These are phyloP conservation scores for Pachyrhynchus sulphureomaculatus DNA, from an alignment of 1,140 invertebrate genomes.

Conservation along the genomic window DNA sequence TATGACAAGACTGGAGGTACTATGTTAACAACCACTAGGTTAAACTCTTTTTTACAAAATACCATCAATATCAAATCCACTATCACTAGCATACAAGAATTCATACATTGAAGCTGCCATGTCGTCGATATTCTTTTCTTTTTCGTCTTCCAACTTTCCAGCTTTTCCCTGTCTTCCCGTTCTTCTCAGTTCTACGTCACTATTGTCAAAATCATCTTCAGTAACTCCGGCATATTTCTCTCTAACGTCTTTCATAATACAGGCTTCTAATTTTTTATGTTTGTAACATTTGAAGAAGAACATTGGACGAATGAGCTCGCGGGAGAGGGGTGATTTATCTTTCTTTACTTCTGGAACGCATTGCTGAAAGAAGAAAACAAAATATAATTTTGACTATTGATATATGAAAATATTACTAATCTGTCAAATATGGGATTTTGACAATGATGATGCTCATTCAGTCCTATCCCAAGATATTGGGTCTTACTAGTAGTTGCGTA, in stretches of 20 bases:
- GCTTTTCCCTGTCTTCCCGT: constrained; percentile 48
- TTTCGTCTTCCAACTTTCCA: constrained; percentile 39
- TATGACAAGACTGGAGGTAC: no score
- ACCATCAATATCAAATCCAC: constrained; percentile 55
- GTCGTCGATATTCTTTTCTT: constrained; percentile 55
- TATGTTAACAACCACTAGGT: no score
- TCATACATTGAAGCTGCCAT: constrained; percentile 59
- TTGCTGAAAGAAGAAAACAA: constrained; percentile 55
- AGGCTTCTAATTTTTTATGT: constrained; percentile 69
- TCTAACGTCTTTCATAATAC: constrained; percentile 67
- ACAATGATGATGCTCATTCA: no score
- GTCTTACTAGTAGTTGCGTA: no score
- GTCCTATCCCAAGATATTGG: no score
- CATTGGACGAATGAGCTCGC: constrained; percentile 64
- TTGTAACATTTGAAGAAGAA: constrained; percentile 72
- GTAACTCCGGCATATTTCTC: constrained; percentile 57
- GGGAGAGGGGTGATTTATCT: constrained; percentile 59
- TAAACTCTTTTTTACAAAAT: constrained; percentile 53
- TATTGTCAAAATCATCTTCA: constrained; percentile 59
- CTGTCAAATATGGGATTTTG: no score
- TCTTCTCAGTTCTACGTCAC: constrained; percentile 57
- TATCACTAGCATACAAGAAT: constrained; percentile 56
- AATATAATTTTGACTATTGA: background rate
- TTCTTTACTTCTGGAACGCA: constrained; percentile 65
- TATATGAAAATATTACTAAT: no score